Conservation (phyloP, 2,888 invertebrate species). For the Agrochola macilenta region DNA sequence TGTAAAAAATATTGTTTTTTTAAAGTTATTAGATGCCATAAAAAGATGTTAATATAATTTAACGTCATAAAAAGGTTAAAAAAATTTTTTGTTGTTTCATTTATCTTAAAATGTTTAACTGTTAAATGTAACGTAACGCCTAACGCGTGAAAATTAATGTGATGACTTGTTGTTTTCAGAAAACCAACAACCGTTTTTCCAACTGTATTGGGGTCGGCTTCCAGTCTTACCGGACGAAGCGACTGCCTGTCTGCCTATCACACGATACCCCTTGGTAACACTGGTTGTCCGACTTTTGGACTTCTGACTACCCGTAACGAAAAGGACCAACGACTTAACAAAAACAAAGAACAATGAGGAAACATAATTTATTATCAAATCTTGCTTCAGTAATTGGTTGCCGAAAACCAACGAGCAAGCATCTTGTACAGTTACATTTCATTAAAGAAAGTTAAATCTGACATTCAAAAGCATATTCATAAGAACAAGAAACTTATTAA, state of each 20-base stretch:
- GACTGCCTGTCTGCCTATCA: too few species aligned
- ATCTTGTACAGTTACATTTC: background rate
- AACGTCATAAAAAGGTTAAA: background rate
- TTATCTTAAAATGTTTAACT: background rate
- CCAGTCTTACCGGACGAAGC: too few species aligned
- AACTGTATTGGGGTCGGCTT: background rate
- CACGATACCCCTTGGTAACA: background rate
- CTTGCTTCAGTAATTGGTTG: background rate
- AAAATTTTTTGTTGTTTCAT: background rate
- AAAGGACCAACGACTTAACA: too few species aligned
- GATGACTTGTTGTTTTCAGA: too few species aligned
- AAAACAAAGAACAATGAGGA: background rate
- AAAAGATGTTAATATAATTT: background rate
- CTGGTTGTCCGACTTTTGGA: background rate
- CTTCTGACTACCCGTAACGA: background rate
- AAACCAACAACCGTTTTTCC: background rate
- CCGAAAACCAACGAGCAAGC: background rate
- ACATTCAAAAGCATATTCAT: background rate
- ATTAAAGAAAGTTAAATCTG: constrained; percentile 18
- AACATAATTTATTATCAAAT: background rate
- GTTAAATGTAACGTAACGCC: background rate
- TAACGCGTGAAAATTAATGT: background rate
- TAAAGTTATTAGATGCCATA: background rate
- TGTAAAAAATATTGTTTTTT: background rate
- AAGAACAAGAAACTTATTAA: background rate